Evolutionary conservation across 2,113 vertebrate species (phyloP).

Genomic region (Parotia lawesii): DNA sequence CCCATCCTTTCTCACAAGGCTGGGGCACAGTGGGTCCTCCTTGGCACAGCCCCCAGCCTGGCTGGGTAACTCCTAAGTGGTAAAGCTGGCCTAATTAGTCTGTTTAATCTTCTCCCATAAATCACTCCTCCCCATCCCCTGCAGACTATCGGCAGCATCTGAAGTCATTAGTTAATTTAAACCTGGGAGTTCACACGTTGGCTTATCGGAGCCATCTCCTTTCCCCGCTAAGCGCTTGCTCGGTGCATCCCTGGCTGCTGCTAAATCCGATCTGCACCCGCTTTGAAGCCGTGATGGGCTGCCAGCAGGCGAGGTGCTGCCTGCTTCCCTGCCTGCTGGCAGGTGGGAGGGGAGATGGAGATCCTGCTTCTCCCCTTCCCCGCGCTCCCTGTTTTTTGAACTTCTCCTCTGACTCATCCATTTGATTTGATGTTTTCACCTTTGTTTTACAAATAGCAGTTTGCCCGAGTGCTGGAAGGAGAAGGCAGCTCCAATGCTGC

Average conservation of each 20-base stretch:
- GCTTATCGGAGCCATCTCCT: constrained; percentile 41
- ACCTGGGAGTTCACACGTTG: constrained; percentile 40
- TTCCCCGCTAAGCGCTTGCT: constrained; percentile 21
- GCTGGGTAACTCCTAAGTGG: neutral
- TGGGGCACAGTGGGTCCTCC: neutral
- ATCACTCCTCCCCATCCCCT: constrained; percentile 50
- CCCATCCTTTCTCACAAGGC: neutral
- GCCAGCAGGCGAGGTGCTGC: neutral
- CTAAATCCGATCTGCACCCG: neutral
- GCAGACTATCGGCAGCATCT: constrained; percentile 59
- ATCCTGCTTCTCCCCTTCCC: neutral
- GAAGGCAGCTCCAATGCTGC: neutral
- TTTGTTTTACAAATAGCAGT: constrained; percentile 22
- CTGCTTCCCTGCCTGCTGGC: neutral
- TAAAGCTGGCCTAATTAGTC: constrained; percentile 40
- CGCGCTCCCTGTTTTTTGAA: neutral
- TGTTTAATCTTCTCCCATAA: constrained; percentile 54
- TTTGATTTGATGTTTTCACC: constrained; percentile 29
- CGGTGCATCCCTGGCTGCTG: neutral
- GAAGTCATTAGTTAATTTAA: constrained; percentile 64
- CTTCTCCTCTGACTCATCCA: constrained; percentile 53
- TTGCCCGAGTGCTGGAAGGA: neutral
- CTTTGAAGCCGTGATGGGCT: constrained; percentile 49
- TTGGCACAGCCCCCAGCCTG: neutral
- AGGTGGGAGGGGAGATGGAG: constrained; percentile 27